phyloP scores from a whole-genome alignment of 2,113 vertebrate genomes.

The Daubentonia madagascariensis region DNA sequence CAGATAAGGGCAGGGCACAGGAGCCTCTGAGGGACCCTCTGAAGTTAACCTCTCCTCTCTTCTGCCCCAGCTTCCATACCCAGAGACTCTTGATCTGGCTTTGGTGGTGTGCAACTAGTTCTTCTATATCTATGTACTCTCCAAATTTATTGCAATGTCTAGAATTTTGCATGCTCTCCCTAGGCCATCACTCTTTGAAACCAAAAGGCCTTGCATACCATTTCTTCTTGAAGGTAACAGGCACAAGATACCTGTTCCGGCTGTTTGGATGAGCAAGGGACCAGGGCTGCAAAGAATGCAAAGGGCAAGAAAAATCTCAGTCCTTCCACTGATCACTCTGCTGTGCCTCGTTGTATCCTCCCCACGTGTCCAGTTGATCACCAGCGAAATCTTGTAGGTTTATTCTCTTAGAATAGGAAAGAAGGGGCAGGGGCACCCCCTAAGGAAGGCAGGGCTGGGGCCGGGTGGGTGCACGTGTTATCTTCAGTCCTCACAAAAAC shows the following conservation, averaged over 20 bases:
- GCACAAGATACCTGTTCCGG: not conserved
- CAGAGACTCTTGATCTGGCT: not conserved
- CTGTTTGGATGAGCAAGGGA: not conserved
- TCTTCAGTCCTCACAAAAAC: not conserved
- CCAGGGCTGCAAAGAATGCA: not conserved
- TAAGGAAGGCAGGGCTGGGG: not conserved
- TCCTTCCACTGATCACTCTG: not conserved
- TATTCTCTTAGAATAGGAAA: not conserved
- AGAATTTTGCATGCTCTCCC: not conserved
- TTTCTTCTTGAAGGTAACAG: not conserved
- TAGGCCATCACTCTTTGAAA: not conserved
- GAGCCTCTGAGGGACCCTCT: not conserved
- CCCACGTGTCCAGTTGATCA: accelerated
- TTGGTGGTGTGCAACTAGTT: not conserved
- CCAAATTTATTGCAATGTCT: not conserved
- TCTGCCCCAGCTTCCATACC: not conserved
- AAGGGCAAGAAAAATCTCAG: not conserved
- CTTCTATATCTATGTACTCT: not conserved
- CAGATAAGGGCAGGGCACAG: not conserved
- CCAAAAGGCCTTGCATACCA: not conserved
- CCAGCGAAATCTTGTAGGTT: accelerated
- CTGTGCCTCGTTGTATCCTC: no score
- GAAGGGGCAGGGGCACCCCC: no score
- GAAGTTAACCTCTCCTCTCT: not conserved
- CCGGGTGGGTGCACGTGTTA: accelerated